Base-by-base conservation (phyloP, 2,113 vertebrate genomes). In the Otolemur garnettii region DNA sequence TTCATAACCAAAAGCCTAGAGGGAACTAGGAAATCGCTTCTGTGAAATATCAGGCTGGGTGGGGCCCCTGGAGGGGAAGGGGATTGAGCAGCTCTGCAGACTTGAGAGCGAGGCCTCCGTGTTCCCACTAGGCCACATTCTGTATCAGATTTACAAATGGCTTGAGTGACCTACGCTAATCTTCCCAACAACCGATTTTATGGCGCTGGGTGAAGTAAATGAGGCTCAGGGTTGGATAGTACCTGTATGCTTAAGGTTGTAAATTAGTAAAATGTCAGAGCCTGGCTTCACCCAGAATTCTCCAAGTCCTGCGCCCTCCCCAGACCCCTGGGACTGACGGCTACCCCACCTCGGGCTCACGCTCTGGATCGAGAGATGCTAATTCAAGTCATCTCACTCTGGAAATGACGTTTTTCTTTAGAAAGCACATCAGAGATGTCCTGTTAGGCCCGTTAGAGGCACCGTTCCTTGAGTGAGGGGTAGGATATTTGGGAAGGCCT, bases 181-280 rank as follows among this genome's bases (percentile, higher is more conserved):
- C 92, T 81, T 96, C 68, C 72, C 35, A 55, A 22, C 77, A 57
- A 35, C 87, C 59, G 33, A 8, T 55, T 95, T 57, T 79, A 45
- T 38, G 55, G 90, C 64, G 72, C 74, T 55, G 83, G 83, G 19
- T 75, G 60, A 87, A 26, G 38, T 72, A 80, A 92, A 84, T 74
- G 83, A 85, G 53, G 80, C 87, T 87, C 60, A 0, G 89, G 30
- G 19, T 35, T 38, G 33, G 42, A 24, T 69, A 21, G 57, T 97
- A 50, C 45, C 45, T 9, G 45, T 50, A 88, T 91, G 83, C 64
- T 87, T 60, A 80, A 90, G 90, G n/a, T 77, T 75, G 38, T 62
- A 68, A 92, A 88, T 60, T 50, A 64, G 91, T 59, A 95, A 92
- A 87, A 69, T 11, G 62, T 57, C 77, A 91, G 60, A 81, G 57